These are phyloP conservation scores for Drosophila fuyamai DNA, from an alignment of 1,140 invertebrate genomes.

Conservation along the genomic window DNA sequence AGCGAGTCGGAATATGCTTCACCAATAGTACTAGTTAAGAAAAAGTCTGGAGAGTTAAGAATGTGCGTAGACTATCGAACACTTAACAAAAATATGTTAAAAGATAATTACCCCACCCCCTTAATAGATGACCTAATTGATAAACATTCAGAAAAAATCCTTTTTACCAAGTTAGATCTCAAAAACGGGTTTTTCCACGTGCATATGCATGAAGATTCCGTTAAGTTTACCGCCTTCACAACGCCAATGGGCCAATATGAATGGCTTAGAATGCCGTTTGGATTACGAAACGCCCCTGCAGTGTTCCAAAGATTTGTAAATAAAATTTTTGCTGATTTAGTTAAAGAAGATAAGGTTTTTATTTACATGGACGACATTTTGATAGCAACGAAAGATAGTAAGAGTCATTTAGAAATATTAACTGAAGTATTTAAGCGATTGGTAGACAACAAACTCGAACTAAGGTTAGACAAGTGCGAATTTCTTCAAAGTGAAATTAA, in stretches of 20 bases:
- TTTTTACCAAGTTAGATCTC: constrained; percentile 14
- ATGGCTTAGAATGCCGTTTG: no score
- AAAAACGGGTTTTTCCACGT: constrained; percentile 13
- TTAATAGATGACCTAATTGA: constrained; percentile 11
- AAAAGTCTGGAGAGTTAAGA: constrained; percentile 10
- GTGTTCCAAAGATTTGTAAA: constrained; percentile 8
- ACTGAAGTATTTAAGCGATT: no score
- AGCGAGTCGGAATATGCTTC: constrained; percentile 13
- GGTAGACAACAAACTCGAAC: no score
- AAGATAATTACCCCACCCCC: constrained; percentile 21
- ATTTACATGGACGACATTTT: constrained; percentile 20
- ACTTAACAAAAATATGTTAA: constrained; percentile 7
- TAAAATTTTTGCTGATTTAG: constrained; percentile 11
- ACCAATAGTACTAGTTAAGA: constrained; percentile 19
- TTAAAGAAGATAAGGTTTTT: constrained; percentile 8
- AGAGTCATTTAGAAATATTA: no score
- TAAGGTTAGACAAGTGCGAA: constrained; percentile 14
- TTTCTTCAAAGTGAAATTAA: constrained; percentile 2
- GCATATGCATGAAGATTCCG: constrained; percentile 6
- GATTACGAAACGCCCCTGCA: constrained; percentile 3
- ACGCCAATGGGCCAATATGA: constrained; percentile 12
- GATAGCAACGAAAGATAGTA: constrained; percentile 6
- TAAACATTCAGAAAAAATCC: constrained; percentile 9
- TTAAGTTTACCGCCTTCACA: constrained; percentile 5
- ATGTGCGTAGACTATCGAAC: constrained; percentile 19